These are phyloP conservation scores for Oreochromis mossambicus DNA, from an alignment of 2,797 vertebrate genomes.

Conservation along the genomic window DNA sequence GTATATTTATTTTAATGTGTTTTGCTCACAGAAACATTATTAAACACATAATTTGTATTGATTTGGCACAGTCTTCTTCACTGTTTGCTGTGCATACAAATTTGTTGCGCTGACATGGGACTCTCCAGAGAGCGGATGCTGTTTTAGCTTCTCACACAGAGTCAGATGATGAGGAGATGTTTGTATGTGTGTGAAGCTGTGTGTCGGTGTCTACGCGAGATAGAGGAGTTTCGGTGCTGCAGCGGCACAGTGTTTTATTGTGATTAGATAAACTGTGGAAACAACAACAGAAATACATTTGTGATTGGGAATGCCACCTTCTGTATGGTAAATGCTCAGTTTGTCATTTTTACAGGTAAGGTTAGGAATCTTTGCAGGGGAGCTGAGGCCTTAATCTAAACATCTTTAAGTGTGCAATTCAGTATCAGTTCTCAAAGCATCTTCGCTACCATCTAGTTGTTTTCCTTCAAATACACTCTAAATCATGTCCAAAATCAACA, in stretches of 20 bases:
- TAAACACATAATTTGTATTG: neutral
- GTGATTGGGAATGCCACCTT: neutral
- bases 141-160: neutral
- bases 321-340: neutral
- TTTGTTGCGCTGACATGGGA: neutral
- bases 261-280: neutral
- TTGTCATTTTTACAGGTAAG: neutral
- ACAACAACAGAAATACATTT: neutral
- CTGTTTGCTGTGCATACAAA: neutral
- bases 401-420: neutral
- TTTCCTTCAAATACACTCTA: neutral
- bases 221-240: neutral
- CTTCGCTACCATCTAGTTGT: neutral
- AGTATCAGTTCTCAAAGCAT: neutral
- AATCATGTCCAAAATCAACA: neutral
- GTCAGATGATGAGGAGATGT: neutral
- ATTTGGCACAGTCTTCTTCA: neutral
- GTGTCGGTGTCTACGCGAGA: neutral
- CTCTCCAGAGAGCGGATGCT: neutral
- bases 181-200: neutral
- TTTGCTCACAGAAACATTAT: neutral
- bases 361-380: neutral
- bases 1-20: neutral
- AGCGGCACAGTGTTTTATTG: neutral
- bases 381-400: neutral